Percentiles rank a stretch among this genome's conserved stretches.
phyloP scores from a whole-genome alignment of 1,140 invertebrate genomes.

The Sipha flava region DNA sequence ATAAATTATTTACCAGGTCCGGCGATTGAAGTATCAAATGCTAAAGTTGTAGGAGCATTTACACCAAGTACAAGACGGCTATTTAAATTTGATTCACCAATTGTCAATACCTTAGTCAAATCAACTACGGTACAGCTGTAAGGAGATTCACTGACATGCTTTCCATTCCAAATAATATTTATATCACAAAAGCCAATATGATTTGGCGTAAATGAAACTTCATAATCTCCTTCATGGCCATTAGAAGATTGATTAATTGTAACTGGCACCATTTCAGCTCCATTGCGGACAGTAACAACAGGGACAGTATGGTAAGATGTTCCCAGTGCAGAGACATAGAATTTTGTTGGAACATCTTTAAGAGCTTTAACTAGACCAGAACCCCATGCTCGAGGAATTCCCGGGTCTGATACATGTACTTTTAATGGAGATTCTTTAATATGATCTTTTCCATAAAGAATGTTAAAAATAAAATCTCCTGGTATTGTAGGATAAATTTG shows the following conservation, averaged over 20 bases:
- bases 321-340: conserved; percentile 21
- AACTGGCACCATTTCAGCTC: conserved; percentile 49
- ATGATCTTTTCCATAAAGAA: conserved; percentile 74
- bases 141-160: conserved; percentile 39
- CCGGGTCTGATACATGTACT: conserved; percentile 55
- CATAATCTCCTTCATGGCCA: conserved; percentile 47
- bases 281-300: conserved; percentile 54
- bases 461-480: conserved; percentile 79
- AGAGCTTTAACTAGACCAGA: conserved; percentile 53
- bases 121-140: conserved; percentile 39
- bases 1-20: conserved; percentile 52
- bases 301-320: conserved; percentile 30
- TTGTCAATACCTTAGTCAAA: conserved; percentile 37
- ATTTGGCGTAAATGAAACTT: conserved; percentile 58
- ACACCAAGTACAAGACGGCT: conserved; percentile 36
- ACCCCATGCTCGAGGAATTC: conserved; percentile 55
- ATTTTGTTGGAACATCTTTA: conserved; percentile 44
- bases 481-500: conserved; percentile 79
- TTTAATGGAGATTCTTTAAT: conserved; percentile 50
- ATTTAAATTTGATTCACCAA: conserved; percentile 35
- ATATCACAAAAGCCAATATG: conserved; percentile 67
- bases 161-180: conserved; percentile 61
- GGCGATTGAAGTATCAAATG: conserved; percentile 64
- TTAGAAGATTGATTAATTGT: conserved; percentile 42
- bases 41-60: conserved; percentile 56